Evolutionary conservation across 2,113 vertebrate species (phyloP), one percentile per base, ranked within the genome.

Genomic region (Hylia prasina): DNA sequence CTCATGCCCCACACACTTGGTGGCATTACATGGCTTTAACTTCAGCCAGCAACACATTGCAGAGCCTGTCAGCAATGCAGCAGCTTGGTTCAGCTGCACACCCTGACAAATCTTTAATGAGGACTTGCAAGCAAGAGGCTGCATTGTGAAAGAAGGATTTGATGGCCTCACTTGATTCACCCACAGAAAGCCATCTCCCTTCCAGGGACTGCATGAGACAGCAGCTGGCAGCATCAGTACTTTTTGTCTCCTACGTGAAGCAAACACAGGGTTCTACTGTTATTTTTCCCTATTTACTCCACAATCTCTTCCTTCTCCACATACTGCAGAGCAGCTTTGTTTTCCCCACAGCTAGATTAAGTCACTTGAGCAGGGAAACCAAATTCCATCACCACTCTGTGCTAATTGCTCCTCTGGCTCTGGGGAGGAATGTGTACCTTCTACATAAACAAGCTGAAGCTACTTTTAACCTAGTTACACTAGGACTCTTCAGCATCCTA

Each of bases 221-320:
- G 64, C 80, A 83, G 40, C 91, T 69, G 65, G 42, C 44, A 89
- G 20, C 69, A 60, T 27, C 15, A 25, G 25, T 39, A 50, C 17
- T 39, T 33, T 48, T 15, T 48, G 11, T 11, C 2, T 3, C 33
- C 7, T 16, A 7, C 7, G 3, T 28, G 15, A 82, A 77, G 42
- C 14, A 89, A 69, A 58, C 0, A 0, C 7, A 56, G 27, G 30
- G 4, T 10, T 80, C 37, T 23, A 2, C 9, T 7, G 2, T 42
- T 27, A 5, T 20, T 80, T 88, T 53, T 14, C 15, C 28, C 22
- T 25, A 0, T 28, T 64, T 94, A 44, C 22, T 35, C 42, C 37
- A 27, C 7, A 58, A 75, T 39, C 13, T 57, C 11, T 42, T 78
- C 39, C 35, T 65, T 60, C 44, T 70, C 28, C 37, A 50, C 42